Evolutionary conservation across 2,113 vertebrate genomes (phyloP), one percentile per base, ranked within the genome.

Genomic region (Podarcis raffonei): DNA sequence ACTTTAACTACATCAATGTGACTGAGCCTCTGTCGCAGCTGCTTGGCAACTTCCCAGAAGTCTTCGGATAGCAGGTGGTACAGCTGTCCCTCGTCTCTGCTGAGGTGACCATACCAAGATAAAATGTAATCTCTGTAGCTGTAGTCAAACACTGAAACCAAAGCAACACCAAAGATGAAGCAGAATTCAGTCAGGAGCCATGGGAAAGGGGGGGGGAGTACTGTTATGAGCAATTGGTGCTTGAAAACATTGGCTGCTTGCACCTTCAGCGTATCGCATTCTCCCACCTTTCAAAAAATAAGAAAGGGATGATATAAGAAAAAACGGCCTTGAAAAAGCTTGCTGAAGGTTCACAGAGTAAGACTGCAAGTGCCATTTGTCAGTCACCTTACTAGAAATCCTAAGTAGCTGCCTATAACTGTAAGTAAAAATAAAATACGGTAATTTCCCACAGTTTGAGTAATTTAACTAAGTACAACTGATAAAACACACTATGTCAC

Each of bases 121-220:
- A 99, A 96, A 92, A 99, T 96, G 89, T 99, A 99, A 96, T 99
- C 99, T 96, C 98, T 97, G 83, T 99, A 99, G 94, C 97, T 97
- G 93, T 98, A 98, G 97, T 99, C 99, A 88, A 99, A 99, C 94
- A 99, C 99, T 99, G 90, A 89, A 86, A 89, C 75, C 77, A 85
- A 92, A 92, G 94, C 39, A 83, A 76, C 15, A 95, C 30, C 94
- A 39, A 94, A 88, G 22, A 90, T 39, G 88, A 30, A 93, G 85
- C 20, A 84, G 48, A 69, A 80, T n/a, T 27, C 65, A 75, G 11
- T 77, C 57, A 85, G 68, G 2, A 4, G 48, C 48, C 9, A 2
- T 53, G 48, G 48, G 48, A 1, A 11, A 9, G 48, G 2, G 9
- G 48, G 9, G 48, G 48, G 48, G 13, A 48, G 1, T 57, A 75